Evolutionary conservation across 2,113 vertebrate genomes (phyloP).

Genomic region (Onychostoma macrolepis): DNA sequence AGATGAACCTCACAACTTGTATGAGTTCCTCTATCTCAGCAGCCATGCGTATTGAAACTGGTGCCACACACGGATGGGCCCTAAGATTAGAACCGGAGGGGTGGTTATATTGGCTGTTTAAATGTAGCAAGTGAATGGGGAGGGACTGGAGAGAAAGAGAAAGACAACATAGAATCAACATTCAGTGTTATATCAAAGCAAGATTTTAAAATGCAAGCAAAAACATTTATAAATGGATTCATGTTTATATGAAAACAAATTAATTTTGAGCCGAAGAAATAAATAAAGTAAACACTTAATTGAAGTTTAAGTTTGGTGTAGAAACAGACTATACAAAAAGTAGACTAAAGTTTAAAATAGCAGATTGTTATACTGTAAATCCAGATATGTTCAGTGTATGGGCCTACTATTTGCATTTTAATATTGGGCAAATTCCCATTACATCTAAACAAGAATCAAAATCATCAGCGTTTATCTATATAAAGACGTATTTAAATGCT

Average conservation of each 20-base stretch:
- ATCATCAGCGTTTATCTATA: background rate
- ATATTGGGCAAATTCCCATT: background rate
- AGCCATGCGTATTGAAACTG: slow-evolving; percentile 69
- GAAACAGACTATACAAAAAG: background rate
- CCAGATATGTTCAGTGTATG: background rate
- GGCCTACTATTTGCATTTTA: background rate
- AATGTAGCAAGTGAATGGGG: background rate
- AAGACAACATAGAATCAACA: background rate
- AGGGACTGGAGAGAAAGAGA: background rate
- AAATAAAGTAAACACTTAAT: background rate
- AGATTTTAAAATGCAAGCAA: background rate
- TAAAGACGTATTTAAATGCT: background rate
- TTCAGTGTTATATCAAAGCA: background rate
- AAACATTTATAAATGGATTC: background rate
- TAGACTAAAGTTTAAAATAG: background rate
- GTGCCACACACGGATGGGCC: slow-evolving; percentile 72
- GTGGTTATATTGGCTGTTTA: slow-evolving; percentile 18
- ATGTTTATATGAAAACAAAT: background rate
- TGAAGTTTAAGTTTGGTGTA: background rate
- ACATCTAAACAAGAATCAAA: background rate
- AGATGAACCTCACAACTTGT: slow-evolving; percentile 71
- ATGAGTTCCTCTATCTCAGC: slow-evolving; percentile 80
- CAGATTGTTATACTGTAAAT: background rate
- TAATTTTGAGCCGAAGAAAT: background rate
- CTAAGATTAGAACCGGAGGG: slow-evolving; percentile 71